These are phyloP conservation scores for Rana temporaria DNA, from an alignment of 2,113 vertebrate genomes.

Conservation along the genomic window DNA sequence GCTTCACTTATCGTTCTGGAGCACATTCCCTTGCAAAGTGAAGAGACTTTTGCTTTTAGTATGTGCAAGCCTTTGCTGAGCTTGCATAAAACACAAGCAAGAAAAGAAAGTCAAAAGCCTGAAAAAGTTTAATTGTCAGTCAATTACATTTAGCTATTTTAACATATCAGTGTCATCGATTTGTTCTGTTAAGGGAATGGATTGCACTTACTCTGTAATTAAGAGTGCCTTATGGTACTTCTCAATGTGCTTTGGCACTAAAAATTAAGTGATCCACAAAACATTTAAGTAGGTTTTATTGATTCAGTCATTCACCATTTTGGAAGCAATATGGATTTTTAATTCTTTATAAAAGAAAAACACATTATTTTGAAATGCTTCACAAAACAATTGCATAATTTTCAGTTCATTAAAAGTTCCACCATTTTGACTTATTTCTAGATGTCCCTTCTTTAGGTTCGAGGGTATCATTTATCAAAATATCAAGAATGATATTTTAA, in stretches of 20 bases:
- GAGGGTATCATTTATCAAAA: too few relatives aligned
- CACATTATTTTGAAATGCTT: not conserved
- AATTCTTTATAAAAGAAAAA: not conserved
- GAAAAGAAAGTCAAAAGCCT: not conserved
- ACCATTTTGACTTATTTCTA: too few relatives aligned
- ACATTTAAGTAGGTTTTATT: conserved; percentile 36
- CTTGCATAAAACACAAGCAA: conserved; percentile 10
- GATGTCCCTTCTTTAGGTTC: too few relatives aligned
- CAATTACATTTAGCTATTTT: conserved; percentile 35
- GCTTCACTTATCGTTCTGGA: too few relatives aligned
- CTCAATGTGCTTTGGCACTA: conserved; percentile 25
- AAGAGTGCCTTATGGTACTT: conserved; percentile 40
- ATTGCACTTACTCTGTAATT: conserved; percentile 37
- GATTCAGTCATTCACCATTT: conserved; percentile 44
- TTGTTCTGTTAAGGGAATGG: conserved; percentile 21
- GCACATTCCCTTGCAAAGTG: too few relatives aligned
- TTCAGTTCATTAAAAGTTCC: too few relatives aligned
- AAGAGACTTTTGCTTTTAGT: too few relatives aligned
- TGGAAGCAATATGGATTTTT: conserved; percentile 2
- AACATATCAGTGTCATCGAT: conserved; percentile 29
- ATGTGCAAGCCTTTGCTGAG: conserved; percentile 11
- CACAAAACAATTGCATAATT: not conserved
- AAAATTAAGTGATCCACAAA: conserved; percentile 32
- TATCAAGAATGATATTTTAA: too few relatives aligned
- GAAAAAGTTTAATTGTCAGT: conserved; percentile 34